phyloP scores from a whole-genome alignment of 2,888 invertebrate species.

The Rapana venosa region DNA sequence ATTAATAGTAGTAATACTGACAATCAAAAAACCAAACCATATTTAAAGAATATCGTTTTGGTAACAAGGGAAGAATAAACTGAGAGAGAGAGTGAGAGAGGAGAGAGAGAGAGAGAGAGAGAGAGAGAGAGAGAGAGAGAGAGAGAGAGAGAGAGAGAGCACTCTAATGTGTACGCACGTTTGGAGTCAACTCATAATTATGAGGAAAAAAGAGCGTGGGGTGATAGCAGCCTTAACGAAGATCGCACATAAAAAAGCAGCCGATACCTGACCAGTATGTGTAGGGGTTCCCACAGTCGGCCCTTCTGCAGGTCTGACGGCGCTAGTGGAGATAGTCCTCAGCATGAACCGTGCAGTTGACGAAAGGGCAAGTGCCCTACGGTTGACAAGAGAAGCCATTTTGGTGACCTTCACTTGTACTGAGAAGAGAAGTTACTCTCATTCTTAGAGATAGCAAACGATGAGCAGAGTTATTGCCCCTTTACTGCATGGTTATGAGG shows the following conservation, averaged over 20 bases:
- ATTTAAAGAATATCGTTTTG: no score
- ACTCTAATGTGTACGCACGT: neutral
- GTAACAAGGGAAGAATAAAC: no score
- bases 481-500: no score
- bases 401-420: constrained; percentile 30
- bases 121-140: constrained; percentile 31
- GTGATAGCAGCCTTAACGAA: no score
- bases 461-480: no score
- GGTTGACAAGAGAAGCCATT: constrained; percentile 26
- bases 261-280: constrained; percentile 65
- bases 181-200: neutral
- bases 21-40: no score
- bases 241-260: no score
- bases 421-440: neutral
- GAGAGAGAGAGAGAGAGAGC: constrained; percentile 8
- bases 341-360: constrained; percentile 11
- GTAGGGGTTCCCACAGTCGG: constrained; percentile 47
- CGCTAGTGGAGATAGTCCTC: constrained; percentile 25
- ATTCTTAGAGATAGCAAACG: neutral
- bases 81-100: no score
- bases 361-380: neutral
- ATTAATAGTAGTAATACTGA: no score
- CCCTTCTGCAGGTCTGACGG: constrained; percentile 31
- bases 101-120: constrained; percentile 14
- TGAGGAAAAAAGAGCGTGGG: no score